Evolutionary conservation across 2,888 invertebrate species (phyloP).

Genomic region (Dastarcus helophoroides): DNA sequence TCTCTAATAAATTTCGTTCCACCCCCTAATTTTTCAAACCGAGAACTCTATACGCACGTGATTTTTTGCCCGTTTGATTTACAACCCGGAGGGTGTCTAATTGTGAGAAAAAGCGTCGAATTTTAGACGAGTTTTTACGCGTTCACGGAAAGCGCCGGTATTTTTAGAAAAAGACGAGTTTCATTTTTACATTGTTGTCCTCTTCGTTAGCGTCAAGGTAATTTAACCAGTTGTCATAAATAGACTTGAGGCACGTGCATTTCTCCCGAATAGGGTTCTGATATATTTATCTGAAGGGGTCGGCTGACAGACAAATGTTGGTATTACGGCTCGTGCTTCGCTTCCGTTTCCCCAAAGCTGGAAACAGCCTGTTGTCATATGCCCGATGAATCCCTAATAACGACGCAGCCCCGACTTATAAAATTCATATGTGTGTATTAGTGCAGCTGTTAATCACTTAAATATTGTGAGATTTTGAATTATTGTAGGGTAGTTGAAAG

Average conservation of each 20-base stretch:
- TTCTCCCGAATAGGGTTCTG: constrained; percentile 31
- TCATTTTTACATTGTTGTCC: constrained; percentile 22
- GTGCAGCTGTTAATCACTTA: no score
- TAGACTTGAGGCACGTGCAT: constrained; percentile 32
- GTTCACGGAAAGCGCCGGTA: constrained; percentile 4
- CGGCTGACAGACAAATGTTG: constrained; percentile 36
- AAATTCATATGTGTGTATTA: no score
- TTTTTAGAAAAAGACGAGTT: background rate
- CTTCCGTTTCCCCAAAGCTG: constrained; percentile 39
- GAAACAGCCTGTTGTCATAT: constrained; percentile 38
- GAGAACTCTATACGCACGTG: no score
- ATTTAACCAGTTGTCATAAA: constrained; percentile 37
- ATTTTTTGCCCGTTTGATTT: no score
- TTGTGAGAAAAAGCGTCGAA: no score
- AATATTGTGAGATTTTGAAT: no score
- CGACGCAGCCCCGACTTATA: no score
- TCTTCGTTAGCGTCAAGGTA: constrained; percentile 38
- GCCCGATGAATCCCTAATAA: no score
- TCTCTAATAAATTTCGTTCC: no score
- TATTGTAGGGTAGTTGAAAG: no score
- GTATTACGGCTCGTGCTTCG: constrained; percentile 30
- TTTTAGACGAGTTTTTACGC: constrained; percentile 3
- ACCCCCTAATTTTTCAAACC: no score
- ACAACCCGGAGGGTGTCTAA: no score
- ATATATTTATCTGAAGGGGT: constrained; percentile 32